A percentile compares a stretch with the other conserved stretches of the same genome.
These are phyloP conservation scores for Globodera ellingtonae DNA, from an alignment of 1,140 invertebrate species.

Conservation along the genomic window DNA sequence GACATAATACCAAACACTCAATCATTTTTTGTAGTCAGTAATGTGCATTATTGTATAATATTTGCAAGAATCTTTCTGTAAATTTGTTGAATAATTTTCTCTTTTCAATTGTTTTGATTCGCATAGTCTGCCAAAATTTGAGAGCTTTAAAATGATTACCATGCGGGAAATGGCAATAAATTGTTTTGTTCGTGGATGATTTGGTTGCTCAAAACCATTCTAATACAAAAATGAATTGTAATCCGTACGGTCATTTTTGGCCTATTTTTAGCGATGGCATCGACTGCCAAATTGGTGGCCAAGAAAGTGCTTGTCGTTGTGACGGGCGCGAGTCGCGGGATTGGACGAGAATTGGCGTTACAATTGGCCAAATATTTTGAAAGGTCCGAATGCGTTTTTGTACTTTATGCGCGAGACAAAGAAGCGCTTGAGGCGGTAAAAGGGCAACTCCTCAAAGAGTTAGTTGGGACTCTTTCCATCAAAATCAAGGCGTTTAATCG, in stretches of 20 bases:
- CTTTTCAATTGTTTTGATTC: background rate
- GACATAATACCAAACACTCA: too few relatives aligned
- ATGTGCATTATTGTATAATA: too few relatives aligned
- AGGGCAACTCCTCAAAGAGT: constrained; percentile 29
- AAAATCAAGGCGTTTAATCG: background rate
- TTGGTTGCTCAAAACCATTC: too few relatives aligned
- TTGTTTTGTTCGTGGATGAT: too few relatives aligned
- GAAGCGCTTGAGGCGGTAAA: constrained; percentile 30
- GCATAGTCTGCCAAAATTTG: background rate
- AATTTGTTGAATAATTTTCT: background rate
- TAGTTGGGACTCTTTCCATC: background rate
- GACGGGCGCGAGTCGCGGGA: constrained; percentile 30
- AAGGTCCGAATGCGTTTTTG: constrained; percentile 18
- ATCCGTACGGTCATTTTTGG: background rate
- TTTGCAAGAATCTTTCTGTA: too few relatives aligned
- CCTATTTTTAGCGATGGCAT: background rate
- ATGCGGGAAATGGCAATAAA: background rate
- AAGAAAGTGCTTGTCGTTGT: constrained; percentile 31
- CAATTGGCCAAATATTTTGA: constrained; percentile 41
- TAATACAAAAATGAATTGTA: too few relatives aligned
- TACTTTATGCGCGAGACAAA: constrained; percentile 41
- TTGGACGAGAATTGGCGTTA: constrained; percentile 43
- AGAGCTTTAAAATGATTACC: constrained; percentile 5
- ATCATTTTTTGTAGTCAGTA: too few relatives aligned
- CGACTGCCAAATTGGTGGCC: background rate